Conservation (phyloP, 1,140 invertebrate species). For the Stegodyphus dumicola region DNA sequence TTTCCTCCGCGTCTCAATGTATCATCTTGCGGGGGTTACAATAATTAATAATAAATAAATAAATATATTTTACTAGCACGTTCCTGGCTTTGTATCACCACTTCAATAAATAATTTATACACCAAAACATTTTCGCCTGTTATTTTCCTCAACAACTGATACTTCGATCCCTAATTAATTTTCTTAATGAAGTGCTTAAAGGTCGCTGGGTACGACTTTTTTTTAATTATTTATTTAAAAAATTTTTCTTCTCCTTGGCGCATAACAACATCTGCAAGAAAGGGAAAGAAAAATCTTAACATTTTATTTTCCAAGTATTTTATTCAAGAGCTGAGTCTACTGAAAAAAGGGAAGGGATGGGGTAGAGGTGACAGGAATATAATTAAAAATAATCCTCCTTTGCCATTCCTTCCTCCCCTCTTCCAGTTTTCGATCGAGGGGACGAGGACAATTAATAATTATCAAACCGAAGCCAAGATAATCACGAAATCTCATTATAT, state of each 20-base stretch:
- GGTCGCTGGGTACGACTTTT: neutral
- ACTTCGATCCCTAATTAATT: too few species aligned
- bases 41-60: too few species aligned
- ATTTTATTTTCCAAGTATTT: neutral
- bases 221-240: neutral
- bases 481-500: conserved; percentile 48
- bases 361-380: conserved; percentile 36
- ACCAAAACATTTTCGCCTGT: too few species aligned
- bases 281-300: neutral
- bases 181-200: neutral
- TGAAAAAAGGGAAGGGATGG: neutral
- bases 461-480: conserved; percentile 27
- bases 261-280: neutral
- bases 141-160: too few species aligned
- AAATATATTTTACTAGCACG: too few species aligned
- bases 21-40: too few species aligned
- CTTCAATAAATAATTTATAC: too few species aligned
- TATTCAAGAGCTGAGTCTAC: neutral
- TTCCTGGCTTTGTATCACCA: too few species aligned
- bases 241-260: neutral
- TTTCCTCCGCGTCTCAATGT: too few species aligned
- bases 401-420: neutral
- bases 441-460: conserved; percentile 46
- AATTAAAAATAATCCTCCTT: conserved; percentile 38
- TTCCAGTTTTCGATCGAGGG: neutral